Conservation (phyloP, 2,888 invertebrate species). For the Cheilosia urbana region DNA sequence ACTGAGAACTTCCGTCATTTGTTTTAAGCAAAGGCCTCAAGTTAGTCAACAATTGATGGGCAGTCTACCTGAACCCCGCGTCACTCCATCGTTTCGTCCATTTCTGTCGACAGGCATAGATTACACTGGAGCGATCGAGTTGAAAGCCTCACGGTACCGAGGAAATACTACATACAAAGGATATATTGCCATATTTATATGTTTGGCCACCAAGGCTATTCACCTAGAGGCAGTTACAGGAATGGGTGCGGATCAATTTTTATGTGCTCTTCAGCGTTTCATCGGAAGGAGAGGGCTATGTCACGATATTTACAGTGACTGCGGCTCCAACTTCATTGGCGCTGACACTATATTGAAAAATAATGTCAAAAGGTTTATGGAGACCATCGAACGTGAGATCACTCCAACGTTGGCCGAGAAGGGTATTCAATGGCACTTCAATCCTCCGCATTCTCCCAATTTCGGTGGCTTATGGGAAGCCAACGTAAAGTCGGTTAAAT, state of each 20-base stretch:
- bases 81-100: slow-evolving; percentile 42
- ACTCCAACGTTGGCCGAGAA: slow-evolving; percentile 10
- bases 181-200: slow-evolving; percentile 59
- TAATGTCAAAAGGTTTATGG: background rate
- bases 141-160: slow-evolving; percentile 41
- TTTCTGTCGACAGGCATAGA: slow-evolving; percentile 55
- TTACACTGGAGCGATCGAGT: slow-evolving; percentile 47
- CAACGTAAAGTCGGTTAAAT: slow-evolving; percentile 41
- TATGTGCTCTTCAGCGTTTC: slow-evolving; percentile 49
- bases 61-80: slow-evolving; percentile 26
- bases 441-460: slow-evolving; percentile 40
- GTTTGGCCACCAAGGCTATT: slow-evolving; percentile 60
- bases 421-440: slow-evolving; percentile 43
- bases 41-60: slow-evolving; percentile 55
- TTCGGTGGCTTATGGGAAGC: slow-evolving; percentile 52
- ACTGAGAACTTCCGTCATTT: slow-evolving; percentile 24
- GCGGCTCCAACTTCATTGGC: slow-evolving; percentile 48
- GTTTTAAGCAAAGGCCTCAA: slow-evolving; percentile 48
- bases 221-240: slow-evolving; percentile 62
- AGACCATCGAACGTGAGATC: slow-evolving; percentile 4
- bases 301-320: slow-evolving; percentile 41
- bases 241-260: slow-evolving; percentile 35
- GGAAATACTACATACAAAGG: slow-evolving; percentile 52
- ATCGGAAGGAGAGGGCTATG: slow-evolving; percentile 48
- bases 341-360: slow-evolving; percentile 8